These are phyloP conservation scores for Aplysina aerophoba DNA, from an alignment of 37 sponge, comb jelly and placozoan species.

Conservation along the genomic window DNA sequence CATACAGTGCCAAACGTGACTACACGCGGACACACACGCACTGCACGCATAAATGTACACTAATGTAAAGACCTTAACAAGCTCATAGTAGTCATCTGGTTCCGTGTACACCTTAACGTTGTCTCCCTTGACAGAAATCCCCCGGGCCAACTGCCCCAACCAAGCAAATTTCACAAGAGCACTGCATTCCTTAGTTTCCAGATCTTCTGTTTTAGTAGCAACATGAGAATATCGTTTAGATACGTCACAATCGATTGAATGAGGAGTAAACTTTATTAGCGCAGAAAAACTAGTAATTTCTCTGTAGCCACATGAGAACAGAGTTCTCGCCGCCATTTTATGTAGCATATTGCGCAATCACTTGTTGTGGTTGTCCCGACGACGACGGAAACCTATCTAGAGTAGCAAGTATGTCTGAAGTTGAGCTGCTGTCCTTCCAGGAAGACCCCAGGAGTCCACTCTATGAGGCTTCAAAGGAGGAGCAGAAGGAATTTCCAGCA, in stretches of 20 bases:
- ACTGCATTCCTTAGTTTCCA: neutral
- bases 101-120: slow-evolving; percentile 61
- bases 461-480: neutral
- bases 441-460: slow-evolving; percentile 16
- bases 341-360: neutral
- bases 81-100: slow-evolving; percentile 63
- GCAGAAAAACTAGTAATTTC: neutral
- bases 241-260: neutral
- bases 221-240: no score
- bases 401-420: neutral
- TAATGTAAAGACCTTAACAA: slow-evolving; percentile 53
- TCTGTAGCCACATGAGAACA: no score
- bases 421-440: neutral
- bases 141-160: slow-evolving; percentile 48
- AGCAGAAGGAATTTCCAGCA: slow-evolving; percentile 16
- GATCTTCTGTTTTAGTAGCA: neutral
- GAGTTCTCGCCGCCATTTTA: slow-evolving; percentile 7
- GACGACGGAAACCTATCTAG: slow-evolving; percentile 1
- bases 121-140: slow-evolving; percentile 59
- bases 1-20: neutral
- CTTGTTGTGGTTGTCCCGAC: neutral
- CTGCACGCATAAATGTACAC: no score
- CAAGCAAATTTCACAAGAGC: slow-evolving; percentile 36
- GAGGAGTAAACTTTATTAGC: neutral
- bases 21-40: neutral